A percentile compares a stretch with the other conserved stretches of the same genome.
These are phyloP conservation scores for Volucella bombylans DNA, from an alignment of 2,888 invertebrate genomes.

Conservation along the genomic window DNA sequence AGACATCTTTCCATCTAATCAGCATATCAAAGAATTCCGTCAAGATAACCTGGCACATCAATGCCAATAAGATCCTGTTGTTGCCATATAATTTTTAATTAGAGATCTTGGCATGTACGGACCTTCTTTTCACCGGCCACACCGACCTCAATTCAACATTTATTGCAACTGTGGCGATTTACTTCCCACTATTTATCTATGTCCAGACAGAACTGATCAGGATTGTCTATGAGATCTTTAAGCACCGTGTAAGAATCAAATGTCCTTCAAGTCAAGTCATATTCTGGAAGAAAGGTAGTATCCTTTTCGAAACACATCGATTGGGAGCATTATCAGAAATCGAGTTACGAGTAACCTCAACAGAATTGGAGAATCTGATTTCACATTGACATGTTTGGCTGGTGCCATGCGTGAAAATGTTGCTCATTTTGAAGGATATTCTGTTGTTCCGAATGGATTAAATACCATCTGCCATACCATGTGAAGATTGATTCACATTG, in stretches of 20 bases:
- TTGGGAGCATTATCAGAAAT: slow-evolving; percentile 78
- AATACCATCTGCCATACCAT: slow-evolving; percentile 81
- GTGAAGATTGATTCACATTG: slow-evolving; percentile 79
- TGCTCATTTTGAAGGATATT: slow-evolving; percentile 77
- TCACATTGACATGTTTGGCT: slow-evolving; percentile 79
- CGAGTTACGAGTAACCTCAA: slow-evolving; percentile 77
- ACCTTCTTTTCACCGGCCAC: slow-evolving; percentile 79
- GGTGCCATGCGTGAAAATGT: slow-evolving; percentile 80
- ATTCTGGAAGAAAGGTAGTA: slow-evolving; percentile 81
- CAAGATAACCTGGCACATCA: slow-evolving; percentile 79
- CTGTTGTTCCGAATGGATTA: slow-evolving; percentile 78
- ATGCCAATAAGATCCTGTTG: slow-evolving; percentile 77
- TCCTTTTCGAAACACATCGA: slow-evolving; percentile 81
- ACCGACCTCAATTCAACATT: slow-evolving; percentile 78
- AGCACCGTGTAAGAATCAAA: slow-evolving; percentile 80
- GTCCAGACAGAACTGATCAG: slow-evolving; percentile 79
- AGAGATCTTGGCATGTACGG: slow-evolving; percentile 78
- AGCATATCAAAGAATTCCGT: slow-evolving; percentile 80
- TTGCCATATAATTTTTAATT: slow-evolving; percentile 79
- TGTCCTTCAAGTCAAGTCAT: slow-evolving; percentile 80
- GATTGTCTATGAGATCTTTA: slow-evolving; percentile 79
- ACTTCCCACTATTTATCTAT: slow-evolving; percentile 79
- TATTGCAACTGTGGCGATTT: slow-evolving; percentile 78
- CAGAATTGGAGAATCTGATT: slow-evolving; percentile 79
- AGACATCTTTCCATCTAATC: slow-evolving; percentile 82